Evolutionary conservation across 1,140 invertebrate genomes (phyloP), one percentile per base, ranked within the genome.

Genomic region (Eupeodes corollae): DNA sequence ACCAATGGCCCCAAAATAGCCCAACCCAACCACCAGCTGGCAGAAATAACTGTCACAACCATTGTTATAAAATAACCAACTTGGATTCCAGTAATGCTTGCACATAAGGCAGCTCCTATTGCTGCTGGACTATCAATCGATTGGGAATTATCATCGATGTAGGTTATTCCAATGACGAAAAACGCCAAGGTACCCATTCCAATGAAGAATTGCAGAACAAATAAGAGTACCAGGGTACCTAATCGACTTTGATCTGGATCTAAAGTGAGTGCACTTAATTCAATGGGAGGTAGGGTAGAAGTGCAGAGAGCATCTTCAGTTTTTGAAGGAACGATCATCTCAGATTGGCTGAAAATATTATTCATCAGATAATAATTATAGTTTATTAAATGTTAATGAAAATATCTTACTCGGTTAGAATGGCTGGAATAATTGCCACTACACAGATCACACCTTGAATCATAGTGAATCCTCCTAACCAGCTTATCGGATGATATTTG

Each of bases 91-190:
- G 63, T 51, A 1, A 62, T 51, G 10, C 57, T 56, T 6, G 66
- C 61, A 1, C 59, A 63, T 30, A 70, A 26, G 0, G 53, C 55
- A 2, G 59, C 54, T 0, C 54, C 62, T 40, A 67, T 58, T 14
- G 64, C 53, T 9, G 58, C 55, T 31, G 79, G 69, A 15, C 76
- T 72, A 38, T 79, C 73, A 37, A 73, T 70, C 47, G 69, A 75
- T 43, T 76, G 71, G 1, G 78, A 76, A 53, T 82, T 82, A 52
- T 83, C 81, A 50, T 83, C 80, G 21, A 83, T 70, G 56, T 83
- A 84, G 3, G 79, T 76, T 14, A 83, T 68, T 2, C 80, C 81
- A 1, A 83, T 62, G 1, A 78, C 73, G 52, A 75, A 80, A 52
- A 80, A 83, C 0, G 77, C 71, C 35, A 80, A 68, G 14, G 73